These are phyloP conservation scores for Drosophila tsacasi DNA, from an alignment of 1,140 invertebrate species.

Conservation along the genomic window DNA sequence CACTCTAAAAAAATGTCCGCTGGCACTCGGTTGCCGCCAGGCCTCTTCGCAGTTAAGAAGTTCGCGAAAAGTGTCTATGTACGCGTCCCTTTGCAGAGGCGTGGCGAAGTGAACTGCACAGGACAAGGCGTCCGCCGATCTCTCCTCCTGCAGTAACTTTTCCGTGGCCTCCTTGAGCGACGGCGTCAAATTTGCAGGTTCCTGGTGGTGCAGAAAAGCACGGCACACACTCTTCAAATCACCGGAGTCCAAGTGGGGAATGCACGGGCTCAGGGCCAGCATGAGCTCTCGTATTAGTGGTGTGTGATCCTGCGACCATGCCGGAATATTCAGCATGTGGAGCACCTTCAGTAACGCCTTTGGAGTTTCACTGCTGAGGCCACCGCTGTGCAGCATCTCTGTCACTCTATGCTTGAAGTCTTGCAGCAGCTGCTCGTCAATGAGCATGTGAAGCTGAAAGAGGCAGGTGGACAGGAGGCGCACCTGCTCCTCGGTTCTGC, in stretches of 20 bases:
- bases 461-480: slow-evolving; percentile 75
- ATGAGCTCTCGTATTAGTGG: slow-evolving; percentile 60
- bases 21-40: slow-evolving; percentile 51
- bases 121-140: slow-evolving; percentile 54
- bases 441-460: slow-evolving; percentile 66
- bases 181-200: slow-evolving; percentile 60
- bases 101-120: slow-evolving; percentile 73
- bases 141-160: slow-evolving; percentile 46
- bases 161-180: slow-evolving; percentile 52
- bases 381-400: slow-evolving; percentile 38
- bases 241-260: slow-evolving; percentile 46
- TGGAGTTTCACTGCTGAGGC: slow-evolving; percentile 42
- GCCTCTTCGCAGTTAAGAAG: slow-evolving; percentile 63
- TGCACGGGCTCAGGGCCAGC: slow-evolving; percentile 31
- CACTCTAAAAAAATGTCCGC: slow-evolving; percentile 76
- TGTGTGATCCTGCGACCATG: slow-evolving; percentile 69
- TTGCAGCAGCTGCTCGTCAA: slow-evolving; percentile 52
- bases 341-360: slow-evolving; percentile 71
- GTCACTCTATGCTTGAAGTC: slow-evolving; percentile 55
- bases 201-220: slow-evolving; percentile 73
- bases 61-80: slow-evolving; percentile 67
- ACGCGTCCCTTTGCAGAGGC: slow-evolving; percentile 75
- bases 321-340: slow-evolving; percentile 71
- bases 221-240: slow-evolving; percentile 66
- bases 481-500: slow-evolving; percentile 56